Percentiles rank a stretch among this genome's conserved stretches.
phyloP scores from a whole-genome alignment of 2,113 vertebrate genomes.

The Smithornis capensis region DNA sequence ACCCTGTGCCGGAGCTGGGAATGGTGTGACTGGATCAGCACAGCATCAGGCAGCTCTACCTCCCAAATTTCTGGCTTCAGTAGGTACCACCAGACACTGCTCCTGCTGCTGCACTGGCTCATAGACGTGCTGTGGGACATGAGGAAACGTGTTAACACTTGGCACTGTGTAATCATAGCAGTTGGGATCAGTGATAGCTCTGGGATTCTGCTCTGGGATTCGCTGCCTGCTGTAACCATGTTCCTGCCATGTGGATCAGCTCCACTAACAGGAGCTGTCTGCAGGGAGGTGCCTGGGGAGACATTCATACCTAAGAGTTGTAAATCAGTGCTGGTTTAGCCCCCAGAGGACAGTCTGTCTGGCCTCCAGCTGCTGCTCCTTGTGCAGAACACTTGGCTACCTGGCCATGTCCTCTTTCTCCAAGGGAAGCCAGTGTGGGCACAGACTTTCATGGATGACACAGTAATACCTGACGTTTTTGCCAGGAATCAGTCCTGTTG shows the following conservation, averaged over 20 bases:
- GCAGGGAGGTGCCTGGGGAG: neutral
- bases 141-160: neutral
- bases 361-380: conserved; percentile 41
- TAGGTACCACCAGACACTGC: neutral
- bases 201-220: neutral
- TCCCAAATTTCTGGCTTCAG: neutral
- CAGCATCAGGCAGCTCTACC: conserved; percentile 1
- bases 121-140: neutral
- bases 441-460: neutral
- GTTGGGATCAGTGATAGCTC: neutral
- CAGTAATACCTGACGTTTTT: neutral
- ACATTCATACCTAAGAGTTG: neutral
- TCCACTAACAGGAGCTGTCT: conserved; percentile 23
- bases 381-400: neutral
- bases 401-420: neutral
- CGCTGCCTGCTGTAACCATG: neutral
- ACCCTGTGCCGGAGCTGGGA: neutral
- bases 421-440: neutral
- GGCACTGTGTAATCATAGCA: neutral
- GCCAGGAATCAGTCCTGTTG: neutral
- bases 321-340: neutral
- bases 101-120: neutral
- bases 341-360: neutral
- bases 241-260: conserved; percentile 6
- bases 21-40: neutral